Base-by-base conservation (phyloP, 2,888 invertebrate species). In the Ceraclea dissimilis region DNA sequence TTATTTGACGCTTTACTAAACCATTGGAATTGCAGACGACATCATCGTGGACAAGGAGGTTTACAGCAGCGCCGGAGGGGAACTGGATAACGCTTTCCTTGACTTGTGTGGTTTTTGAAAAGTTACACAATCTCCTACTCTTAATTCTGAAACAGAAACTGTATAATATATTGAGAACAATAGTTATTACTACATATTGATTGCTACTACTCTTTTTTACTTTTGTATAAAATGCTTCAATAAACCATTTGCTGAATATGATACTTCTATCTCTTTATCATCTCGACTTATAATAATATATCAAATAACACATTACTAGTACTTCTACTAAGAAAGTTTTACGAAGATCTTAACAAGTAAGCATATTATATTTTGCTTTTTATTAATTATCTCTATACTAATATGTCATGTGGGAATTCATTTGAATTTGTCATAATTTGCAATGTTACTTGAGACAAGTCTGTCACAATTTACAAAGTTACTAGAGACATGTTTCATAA, bases 21-120 rank as follows among this genome's bases (percentile, higher is more conserved):
- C 39, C 47, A 20, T 56, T 56, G 31, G 49, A 44, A 57, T 62
- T 78, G 68, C 83, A 90, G 90, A 90, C 83, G 89, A 90, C 69
- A 80, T 89, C 79, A 86, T 90, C 76, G 77, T 79, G 68, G 85
- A 86, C 76, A 94, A 93, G 83, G 92, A 93, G 81, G 83, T 89
- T 75, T 94, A 88, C 84, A 91, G 90, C 77, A 83, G 87, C 72
- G 88, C 95, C 73, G 92, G 91, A 66, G 93, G 92, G 72, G 93
- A 93, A 75, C 80, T 95, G 81, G 93, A 95, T 80, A 79, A 82
- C 71, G 91, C 94, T 66, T 93, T 94, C 81, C 81, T 84, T 70
- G 89, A 90, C 73, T 72, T 62, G 47, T 60, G 60, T 54, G 58
- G 60, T 21, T 60, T 58, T 54, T 62, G 52, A 59, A n/a, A n/a